Conservation (phyloP, 1,140 invertebrate genomes). For the Drosophila gunungcola region DNA sequence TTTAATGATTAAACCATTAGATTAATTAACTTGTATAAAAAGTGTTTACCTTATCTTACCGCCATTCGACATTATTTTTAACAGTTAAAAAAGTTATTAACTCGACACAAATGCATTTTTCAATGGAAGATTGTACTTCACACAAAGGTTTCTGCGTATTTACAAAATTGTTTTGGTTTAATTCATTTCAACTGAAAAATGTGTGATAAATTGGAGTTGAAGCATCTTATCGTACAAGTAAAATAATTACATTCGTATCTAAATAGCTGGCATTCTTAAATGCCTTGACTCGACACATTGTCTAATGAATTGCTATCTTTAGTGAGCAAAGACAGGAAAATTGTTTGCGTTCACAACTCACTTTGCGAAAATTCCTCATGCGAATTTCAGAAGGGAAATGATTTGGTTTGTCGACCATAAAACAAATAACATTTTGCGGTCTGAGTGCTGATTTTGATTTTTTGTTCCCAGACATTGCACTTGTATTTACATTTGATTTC, state of each 20-base stretch:
- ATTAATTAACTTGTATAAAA: neutral
- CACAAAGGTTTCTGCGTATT: neutral
- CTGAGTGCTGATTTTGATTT: slow-evolving; percentile 23
- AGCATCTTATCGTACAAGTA: slow-evolving; percentile 11
- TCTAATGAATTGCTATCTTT: slow-evolving; percentile 35
- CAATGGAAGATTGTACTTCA: neutral
- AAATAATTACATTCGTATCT: slow-evolving; percentile 41
- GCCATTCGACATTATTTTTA: neutral
- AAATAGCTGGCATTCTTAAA: slow-evolving; percentile 26
- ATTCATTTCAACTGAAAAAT: slow-evolving; percentile 1
- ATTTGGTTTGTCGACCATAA: slow-evolving; percentile 19
- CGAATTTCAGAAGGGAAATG: slow-evolving; percentile 4
- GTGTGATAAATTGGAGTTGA: slow-evolving; percentile 22
- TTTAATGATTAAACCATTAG: too few relatives aligned
- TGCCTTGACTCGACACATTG: slow-evolving; percentile 14
- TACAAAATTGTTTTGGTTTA: slow-evolving; percentile 18
- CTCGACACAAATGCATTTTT: slow-evolving; percentile 13
- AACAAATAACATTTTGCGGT: slow-evolving; percentile 40
- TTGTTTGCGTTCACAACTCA: slow-evolving; percentile 11
- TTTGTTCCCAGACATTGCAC: slow-evolving; percentile 14
- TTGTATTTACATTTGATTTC: slow-evolving; percentile 24
- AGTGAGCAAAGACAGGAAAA: neutral
- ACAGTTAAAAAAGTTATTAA: slow-evolving; percentile 1
- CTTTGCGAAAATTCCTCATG: slow-evolving; percentile 15
- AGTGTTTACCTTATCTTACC: slow-evolving; percentile 17